phyloP scores from a whole-genome alignment of 2,113 vertebrate species.

The Brachirus orientalis region DNA sequence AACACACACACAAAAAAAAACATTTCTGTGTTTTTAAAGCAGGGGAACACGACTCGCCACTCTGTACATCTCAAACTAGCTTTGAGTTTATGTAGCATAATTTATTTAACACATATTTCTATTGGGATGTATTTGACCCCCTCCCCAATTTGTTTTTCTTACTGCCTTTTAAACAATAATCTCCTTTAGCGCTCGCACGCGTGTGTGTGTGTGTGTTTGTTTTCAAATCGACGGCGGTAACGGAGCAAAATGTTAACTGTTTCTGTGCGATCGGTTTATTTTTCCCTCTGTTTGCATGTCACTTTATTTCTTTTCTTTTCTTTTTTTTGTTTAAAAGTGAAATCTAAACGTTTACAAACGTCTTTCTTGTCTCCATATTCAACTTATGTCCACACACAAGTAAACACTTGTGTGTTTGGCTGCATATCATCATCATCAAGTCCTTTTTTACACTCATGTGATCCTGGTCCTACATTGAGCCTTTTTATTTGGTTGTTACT shows the following conservation, averaged over 20 bases:
- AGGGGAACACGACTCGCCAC: neutral
- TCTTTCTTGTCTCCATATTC: neutral
- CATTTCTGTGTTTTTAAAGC: constrained; percentile 4
- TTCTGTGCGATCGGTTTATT: neutral
- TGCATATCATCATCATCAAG: constrained; percentile 76
- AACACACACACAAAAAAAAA: constrained; percentile 39
- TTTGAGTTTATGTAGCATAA: constrained; percentile 60
- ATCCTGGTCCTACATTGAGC: constrained; percentile 69
- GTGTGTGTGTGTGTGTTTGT: no score
- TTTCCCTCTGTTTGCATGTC: neutral
- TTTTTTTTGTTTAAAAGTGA: constrained; percentile 26
- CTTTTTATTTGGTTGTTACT: constrained; percentile 72
- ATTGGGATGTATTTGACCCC: neutral
- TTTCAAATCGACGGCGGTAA: neutral
- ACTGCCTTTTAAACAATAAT: constrained; percentile 7
- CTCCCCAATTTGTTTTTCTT: neutral
- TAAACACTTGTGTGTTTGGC: constrained; percentile 79
- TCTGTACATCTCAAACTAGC: constrained; percentile 34
- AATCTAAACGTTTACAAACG: constrained; percentile 44
- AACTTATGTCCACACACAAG: constrained; percentile 27
- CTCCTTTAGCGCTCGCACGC: no score
- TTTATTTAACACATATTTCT: constrained; percentile 55
- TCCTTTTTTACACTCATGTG: constrained; percentile 76
- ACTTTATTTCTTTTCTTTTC: neutral
- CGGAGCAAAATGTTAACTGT: neutral